Evolutionary conservation across 2,113 vertebrate genomes (phyloP).

Genomic region (Poecile atricapillus): DNA sequence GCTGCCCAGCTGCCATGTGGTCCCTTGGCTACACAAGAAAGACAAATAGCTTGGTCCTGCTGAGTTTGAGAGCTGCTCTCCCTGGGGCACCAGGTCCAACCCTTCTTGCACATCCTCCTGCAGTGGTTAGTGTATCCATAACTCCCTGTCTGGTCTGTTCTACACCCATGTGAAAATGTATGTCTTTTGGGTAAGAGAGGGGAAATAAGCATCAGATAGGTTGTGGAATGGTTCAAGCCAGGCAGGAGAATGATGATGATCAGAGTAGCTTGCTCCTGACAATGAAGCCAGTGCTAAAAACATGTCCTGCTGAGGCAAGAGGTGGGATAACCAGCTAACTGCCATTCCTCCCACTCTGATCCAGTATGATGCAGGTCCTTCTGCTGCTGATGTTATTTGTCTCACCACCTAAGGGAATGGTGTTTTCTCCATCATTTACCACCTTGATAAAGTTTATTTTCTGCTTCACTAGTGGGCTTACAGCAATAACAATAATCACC

Average conservation of each 20-base stretch:
- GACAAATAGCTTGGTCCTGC: not conserved
- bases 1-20: not conserved
- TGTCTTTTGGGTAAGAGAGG: not conserved
- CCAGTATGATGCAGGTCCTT: not conserved
- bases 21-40: not conserved
- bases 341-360: not conserved
- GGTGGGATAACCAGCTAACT: not conserved
- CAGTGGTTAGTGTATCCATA: not conserved
- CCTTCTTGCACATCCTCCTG: not conserved
- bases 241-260: not conserved
- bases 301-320: not conserved
- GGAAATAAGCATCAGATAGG: not conserved
- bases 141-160: not conserved
- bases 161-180: not conserved
- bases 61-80: not conserved
- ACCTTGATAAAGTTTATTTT: slow-evolving; percentile 25
- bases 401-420: not conserved
- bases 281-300: not conserved
- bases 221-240: not conserved
- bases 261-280: not conserved
- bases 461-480: not conserved
- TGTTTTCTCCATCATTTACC: slow-evolving; percentile 2
- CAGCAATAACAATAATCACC: not conserved
- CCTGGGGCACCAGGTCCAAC: not conserved
- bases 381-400: not conserved